These are phyloP conservation scores for Agriopis leucophaearia DNA, from an alignment of 2,888 invertebrate species.

Conservation along the genomic window DNA sequence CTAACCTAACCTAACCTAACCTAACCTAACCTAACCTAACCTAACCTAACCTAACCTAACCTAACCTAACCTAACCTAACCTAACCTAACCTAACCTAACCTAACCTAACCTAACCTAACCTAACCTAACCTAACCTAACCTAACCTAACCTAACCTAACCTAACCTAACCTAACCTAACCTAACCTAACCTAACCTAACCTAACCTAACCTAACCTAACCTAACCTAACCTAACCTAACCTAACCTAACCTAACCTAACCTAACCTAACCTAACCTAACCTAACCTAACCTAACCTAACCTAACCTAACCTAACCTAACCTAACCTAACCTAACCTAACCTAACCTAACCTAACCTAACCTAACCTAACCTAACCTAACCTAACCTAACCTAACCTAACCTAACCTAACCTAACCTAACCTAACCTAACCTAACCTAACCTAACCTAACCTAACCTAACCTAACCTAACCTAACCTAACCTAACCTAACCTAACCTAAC, in stretches of 20 bases:
- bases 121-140: slow-evolving; percentile 12
- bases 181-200: slow-evolving; percentile 33
- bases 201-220: slow-evolving; percentile 36
- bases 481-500: slow-evolving; percentile 47
- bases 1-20: slow-evolving; percentile 18
- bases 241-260: slow-evolving; percentile 33
- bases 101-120: slow-evolving; percentile 12
- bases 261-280: slow-evolving; percentile 35
- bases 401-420: slow-evolving; percentile 44
- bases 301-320: slow-evolving; percentile 40
- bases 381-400: slow-evolving; percentile 36
- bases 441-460: slow-evolving; percentile 47
- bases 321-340: slow-evolving; percentile 25
- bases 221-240: slow-evolving; percentile 32
- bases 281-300: slow-evolving; percentile 40
- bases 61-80: slow-evolving; percentile 12
- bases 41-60: slow-evolving; percentile 27
- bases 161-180: slow-evolving; percentile 40
- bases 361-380: slow-evolving; percentile 41
- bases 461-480: slow-evolving; percentile 42
- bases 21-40: slow-evolving; percentile 21
- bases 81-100: slow-evolving; percentile 24
- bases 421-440: slow-evolving; percentile 42
- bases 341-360: slow-evolving; percentile 34
- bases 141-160: slow-evolving; percentile 32